Base-by-base conservation (phyloP, 2,797 vertebrate species). In the Onychomys torridus region DNA sequence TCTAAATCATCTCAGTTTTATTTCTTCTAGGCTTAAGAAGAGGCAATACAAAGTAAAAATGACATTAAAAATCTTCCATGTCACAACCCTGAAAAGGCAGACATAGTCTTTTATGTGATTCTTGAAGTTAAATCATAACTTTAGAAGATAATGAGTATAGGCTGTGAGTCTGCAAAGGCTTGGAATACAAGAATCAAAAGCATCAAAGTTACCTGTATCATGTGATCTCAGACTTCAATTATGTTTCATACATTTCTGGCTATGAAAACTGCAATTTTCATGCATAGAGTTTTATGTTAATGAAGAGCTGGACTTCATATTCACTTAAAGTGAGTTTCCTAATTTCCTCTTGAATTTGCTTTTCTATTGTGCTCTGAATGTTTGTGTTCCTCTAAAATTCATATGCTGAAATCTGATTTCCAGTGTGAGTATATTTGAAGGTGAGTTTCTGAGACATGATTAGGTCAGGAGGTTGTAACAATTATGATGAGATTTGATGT, bases 51-150 rank as follows among this genome's bases (percentile, higher is more conserved):
- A 92, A 9, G 87, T 76, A 71, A 83, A 89, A 91, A 90, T 92
- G 21, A 69, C 71, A 4, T 92, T 37, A 82, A n/a, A 29, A n/a
- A 21, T 55, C 63, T 89, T 92, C 86, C 57, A 61, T 96, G 37
- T 40, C 40, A 67, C 3, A 75, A 49, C 12, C 2, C 32, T 97
- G 43, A 89, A 96, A 91, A 96, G 9, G 49, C 34, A 93, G n/a
- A 88, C 25, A 82, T 49, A 29, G 5, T 78, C 32, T 89, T 97
- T 89, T 73, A 85, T 69, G 46, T 85, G 76, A 81, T 43, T n/a
- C 40, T 17, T 65, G 23, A 75, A 29, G n/a, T 86, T 95, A 82
- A 92, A n/a, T 57, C 5, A 12, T 69, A 91, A 57, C 13, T 57
- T 93, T 32, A 84, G 29, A 95, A 52, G 9, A 46, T 55, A 65